Evolutionary conservation across 92 coral and sea anemone genomes (phyloP), one percentile per base, ranked within the genome.

Genomic region (Porites rus): DNA sequence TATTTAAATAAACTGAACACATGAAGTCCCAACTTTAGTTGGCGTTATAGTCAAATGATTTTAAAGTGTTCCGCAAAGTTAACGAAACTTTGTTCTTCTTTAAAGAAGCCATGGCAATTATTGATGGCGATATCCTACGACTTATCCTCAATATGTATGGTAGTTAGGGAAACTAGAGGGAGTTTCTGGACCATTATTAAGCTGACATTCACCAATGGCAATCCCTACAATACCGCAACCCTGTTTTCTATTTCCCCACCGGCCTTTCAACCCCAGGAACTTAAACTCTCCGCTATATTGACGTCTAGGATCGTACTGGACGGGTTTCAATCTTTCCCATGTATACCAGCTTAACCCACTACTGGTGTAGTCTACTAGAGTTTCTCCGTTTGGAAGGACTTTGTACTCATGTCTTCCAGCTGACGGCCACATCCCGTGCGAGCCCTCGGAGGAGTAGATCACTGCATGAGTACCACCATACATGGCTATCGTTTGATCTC

Each of bases 351-450:
- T 13, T 8, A 16, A 6, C 1, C 78, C 78, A 22, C 64, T 52
- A 63, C 75, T 70, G 20, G 51, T 14, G 19, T 70, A 12, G 51
- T 70, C 75, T 3, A 11, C 19, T 7, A 70, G 75, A 1, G 11
- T 10, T 0, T 28, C 52, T 4, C 3, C 14, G 14, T 21, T 25
- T 70, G 75, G 75, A 70, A 70, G 51, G 7, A 4, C 16, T 46
- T 12, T 11, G 75, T 70, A 70, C 16, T 9, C 51, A 46, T 74
- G 78, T 6, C 62, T 16, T 19, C 78, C 78, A 52, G 78, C 20
- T 51, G 21, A 12, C 24, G 78, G 78, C 78, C 78, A 74, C 25
- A 74, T 74, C 62, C 78, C 78, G 21, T 74, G 78, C 20, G 78
- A 74, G 16, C 78, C 78, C 19, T 4, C 78, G 28, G 78, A 62